Evolutionary conservation across 1,140 invertebrate genomes (phyloP), one percentile per base, ranked within the genome.

Genomic region (Euglossa dilemma): DNA sequence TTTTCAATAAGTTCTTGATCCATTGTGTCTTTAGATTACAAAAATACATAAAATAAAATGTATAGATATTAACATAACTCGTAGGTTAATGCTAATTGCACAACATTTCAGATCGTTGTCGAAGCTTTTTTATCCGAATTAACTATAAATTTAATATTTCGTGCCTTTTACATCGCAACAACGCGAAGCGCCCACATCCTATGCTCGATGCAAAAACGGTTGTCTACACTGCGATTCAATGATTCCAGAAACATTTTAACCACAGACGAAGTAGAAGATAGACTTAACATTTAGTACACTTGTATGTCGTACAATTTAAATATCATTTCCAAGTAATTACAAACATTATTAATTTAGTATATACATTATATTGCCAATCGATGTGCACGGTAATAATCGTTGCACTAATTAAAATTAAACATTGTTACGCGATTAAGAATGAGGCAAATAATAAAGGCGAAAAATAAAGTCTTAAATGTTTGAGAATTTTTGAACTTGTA

Each of bases 1-100:
- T 94, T 92, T 56, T 93, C 91, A 0, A 94, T 83, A 67, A 92
- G 83, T 74, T 93, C 91, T 64, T 88, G 92, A 83, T 94, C 92
- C 93, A 94, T 94, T 72, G n/a, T 43, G 61, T n/a, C 4, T 47
- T 12, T 23, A 25, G 3, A 59, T 59, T 66, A 43, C 9, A 50
- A 11, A 52, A 18, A 43, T 82, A 3, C 8, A n/a, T 50, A 5
- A 7, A 57, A 56, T 47, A 43, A 75, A 74, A 66, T 56, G 45
- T 3, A 43, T 25, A 36, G 36, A 57, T 36, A 20, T 57, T 2
- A 52, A 57, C n/a, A 45, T 61, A 47, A 73, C 16, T 57, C 14
- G 7, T 61, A 57, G 45, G 36, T 36, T 28, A 43, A 74, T 14
- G 16, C 18, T 14, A 75, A 56, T 64, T 43, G 20, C 18, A 47